Conservation (phyloP, 2,113 vertebrate species). For the Ovis aries region ARS-UI_Ramb_v3.0 NC_056054.1:64680001-64680500, state of each 20-base stretch:
- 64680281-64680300: conserved; percentile 89
- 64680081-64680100: conserved; percentile 77
- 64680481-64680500: conserved; percentile 79
- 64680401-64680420: conserved; percentile 97
- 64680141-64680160: conserved; percentile 87
- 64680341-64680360: conserved; percentile 96
- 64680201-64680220: conserved; percentile 85
- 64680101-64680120: conserved; percentile 80
- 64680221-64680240: conserved; percentile 93
- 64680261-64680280: conserved; percentile 93
- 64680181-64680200: conserved; percentile 86
- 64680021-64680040: conserved; percentile 71
- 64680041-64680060: conserved; percentile 69
- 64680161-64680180: conserved; percentile 91
- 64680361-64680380: conserved; percentile 98
- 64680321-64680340: conserved; percentile 86
- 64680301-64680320: conserved; percentile 86
- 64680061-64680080: conserved; percentile 67
- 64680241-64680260: conserved; percentile 94
- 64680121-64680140: conserved; percentile 84
- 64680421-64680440: conserved; percentile 87
- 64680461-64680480: conserved; percentile 86
- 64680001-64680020: conserved; percentile 62
- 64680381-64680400: conserved; percentile 94
- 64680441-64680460: conserved; percentile 90